phyloP scores from a whole-genome alignment of 2,888 invertebrate genomes.

The Acrobeloides nanus region DNA sequence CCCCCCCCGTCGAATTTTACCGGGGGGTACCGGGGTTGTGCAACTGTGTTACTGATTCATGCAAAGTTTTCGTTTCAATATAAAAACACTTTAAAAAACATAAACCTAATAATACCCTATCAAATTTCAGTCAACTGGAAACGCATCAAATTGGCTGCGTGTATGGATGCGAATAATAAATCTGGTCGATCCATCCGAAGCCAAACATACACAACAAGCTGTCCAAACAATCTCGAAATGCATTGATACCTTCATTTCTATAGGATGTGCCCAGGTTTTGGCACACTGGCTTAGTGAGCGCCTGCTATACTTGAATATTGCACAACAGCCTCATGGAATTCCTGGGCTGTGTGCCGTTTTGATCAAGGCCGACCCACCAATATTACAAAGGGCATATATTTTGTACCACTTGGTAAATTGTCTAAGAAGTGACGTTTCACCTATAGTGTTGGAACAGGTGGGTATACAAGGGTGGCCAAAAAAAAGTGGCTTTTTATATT shows the following conservation, averaged over 20 bases:
- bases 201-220: constrained; percentile 29
- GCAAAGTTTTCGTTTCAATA: too few relatives aligned
- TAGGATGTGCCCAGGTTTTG: constrained; percentile 35
- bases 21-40: neutral
- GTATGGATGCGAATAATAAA: constrained; percentile 45
- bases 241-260: constrained; percentile 33
- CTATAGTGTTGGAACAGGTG: constrained; percentile 36
- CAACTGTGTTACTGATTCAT: too few relatives aligned
- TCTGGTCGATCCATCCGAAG: constrained; percentile 37
- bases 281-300: constrained; percentile 44
- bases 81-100: too few relatives aligned
- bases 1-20: neutral
- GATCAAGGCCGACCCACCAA: constrained; percentile 31
- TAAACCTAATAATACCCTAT: too few relatives aligned
- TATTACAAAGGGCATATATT: constrained; percentile 36
- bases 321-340: constrained; percentile 40
- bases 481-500: too few relatives aligned
- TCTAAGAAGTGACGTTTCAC: constrained; percentile 32
- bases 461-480: too few relatives aligned
- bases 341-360: constrained; percentile 38
- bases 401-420: constrained; percentile 31
- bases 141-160: constrained; percentile 38
- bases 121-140: constrained; percentile 29
- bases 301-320: constrained; percentile 26
- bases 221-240: constrained; percentile 39